Evolutionary conservation across 2,113 vertebrate species (phyloP), one percentile per base, ranked within the genome.

Genomic region (Narcine bancroftii): DNA sequence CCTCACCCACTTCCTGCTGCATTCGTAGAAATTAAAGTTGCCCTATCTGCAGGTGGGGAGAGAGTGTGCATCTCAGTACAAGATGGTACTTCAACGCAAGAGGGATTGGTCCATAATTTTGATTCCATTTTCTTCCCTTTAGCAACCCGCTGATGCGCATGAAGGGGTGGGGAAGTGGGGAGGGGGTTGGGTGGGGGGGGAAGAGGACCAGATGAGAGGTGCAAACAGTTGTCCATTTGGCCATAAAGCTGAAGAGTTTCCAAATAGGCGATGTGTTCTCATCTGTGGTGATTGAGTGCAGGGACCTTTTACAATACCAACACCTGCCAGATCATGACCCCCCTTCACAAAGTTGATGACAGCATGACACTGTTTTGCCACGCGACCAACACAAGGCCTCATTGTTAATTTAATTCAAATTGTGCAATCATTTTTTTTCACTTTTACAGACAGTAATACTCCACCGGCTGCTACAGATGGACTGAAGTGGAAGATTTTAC

Each of bases 381-480:
- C 96, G 96, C 93, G 96, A 96, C 96, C 95, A 96, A 96, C 97
- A 97, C 96, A 97, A 96, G 96, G 96, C 95, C 93, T 95, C 95
- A 96, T 96, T 97, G 96, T 97, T 96, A 96, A 94, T 92, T 56
- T 92, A 92, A 91, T 92, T 94, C 94, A 94, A 94, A 94, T 95
- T 94, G 95, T 4, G 77, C 94, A 94, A 92, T 93, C 63, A 69
- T 69, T 66, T 24, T 24, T 66, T 92, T 93, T 69, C 93, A 95
- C 94, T 94, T 93, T 56, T 94, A 96, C 95, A 94, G 95, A 95
- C 95, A 94, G 94, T 93, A 94, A 94, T 95, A 96, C 95, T 95
- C 96, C 95, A 94, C 94, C 95, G 97, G 97, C 97, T 94, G 94
- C 96, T 96, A 95, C 95, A 94, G 92, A 96, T 94, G 94, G 94